These are phyloP conservation scores for Tipula vernalis DNA, from an alignment of 2,888 invertebrate genomes.

Conservation along the genomic window DNA sequence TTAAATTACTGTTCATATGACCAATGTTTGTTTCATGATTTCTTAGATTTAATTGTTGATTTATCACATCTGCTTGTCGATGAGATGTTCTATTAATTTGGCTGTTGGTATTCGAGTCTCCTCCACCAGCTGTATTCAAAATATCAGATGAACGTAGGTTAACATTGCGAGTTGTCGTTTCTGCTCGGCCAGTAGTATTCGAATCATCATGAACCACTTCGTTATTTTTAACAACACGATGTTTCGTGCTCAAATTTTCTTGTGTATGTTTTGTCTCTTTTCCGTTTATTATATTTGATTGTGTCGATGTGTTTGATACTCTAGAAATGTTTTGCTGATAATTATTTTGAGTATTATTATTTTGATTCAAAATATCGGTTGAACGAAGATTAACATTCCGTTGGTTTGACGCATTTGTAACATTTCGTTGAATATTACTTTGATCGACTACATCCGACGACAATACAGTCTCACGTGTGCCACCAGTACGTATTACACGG, in stretches of 20 bases:
- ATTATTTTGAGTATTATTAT: background rate
- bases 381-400: background rate
- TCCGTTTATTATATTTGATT: slow-evolving; percentile 12
- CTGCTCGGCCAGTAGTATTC: background rate
- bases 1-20: background rate
- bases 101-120: background rate
- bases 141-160: background rate
- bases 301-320: background rate
- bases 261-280: background rate
- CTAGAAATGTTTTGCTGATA: background rate
- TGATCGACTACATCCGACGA: background rate
- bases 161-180: background rate
- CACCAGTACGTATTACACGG: background rate
- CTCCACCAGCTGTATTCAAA: background rate
- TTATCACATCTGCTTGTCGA: slow-evolving; percentile 13
- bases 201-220: background rate
- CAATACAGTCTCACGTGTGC: background rate
- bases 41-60: slow-evolving; percentile 13
- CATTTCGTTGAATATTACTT: background rate
- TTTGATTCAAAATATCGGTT: slow-evolving; percentile 12
- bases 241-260: background rate
- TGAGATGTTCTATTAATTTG: background rate
- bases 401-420: background rate
- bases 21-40: slow-evolving; percentile 6
- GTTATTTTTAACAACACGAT: slow-evolving; percentile 5